These are phyloP conservation scores for Nomada flava DNA, from an alignment of 2,888 invertebrate genomes.

Conservation along the genomic window DNA sequence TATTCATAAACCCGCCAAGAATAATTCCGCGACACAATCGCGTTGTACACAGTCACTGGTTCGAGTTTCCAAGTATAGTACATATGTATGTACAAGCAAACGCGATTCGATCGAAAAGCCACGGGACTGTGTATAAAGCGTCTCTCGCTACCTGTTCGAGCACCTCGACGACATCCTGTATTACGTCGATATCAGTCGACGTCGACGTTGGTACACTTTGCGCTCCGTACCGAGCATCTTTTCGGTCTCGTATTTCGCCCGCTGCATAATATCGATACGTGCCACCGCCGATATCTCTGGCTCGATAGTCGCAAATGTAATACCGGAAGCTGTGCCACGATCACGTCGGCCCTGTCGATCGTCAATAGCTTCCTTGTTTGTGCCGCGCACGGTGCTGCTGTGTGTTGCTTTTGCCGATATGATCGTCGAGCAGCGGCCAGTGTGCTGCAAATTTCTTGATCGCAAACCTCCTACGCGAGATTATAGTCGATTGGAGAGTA, in stretches of 20 bases:
- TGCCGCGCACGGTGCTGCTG: conserved; percentile 32
- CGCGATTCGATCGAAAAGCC: conserved; percentile 3
- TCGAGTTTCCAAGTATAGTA: conserved; percentile 7
- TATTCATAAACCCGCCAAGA: background rate
- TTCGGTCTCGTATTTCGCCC: conserved; percentile 57
- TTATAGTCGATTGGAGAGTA: conserved; percentile 49
- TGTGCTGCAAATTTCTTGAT: conserved; percentile 61
- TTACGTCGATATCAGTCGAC: conserved; percentile 39
- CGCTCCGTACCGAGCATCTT: conserved; percentile 42
- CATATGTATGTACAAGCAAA: background rate
- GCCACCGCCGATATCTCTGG: conserved; percentile 66
- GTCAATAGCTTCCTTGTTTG: conserved; percentile 65
- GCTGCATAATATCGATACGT: conserved; percentile 65
- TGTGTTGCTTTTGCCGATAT: conserved; percentile 48
- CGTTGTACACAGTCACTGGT: background rate
- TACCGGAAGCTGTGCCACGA: conserved; percentile 74
- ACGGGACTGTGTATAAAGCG: background rate
- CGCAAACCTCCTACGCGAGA: conserved; percentile 58
- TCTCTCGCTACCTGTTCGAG: conserved; percentile 44
- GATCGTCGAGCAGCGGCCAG: conserved; percentile 43
- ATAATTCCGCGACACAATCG: background rate
- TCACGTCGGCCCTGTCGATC: conserved; percentile 70
- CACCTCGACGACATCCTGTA: conserved; percentile 47
- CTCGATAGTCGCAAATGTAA: conserved; percentile 65
- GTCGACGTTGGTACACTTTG: conserved; percentile 53